phyloP scores from a whole-genome alignment of 2,113 vertebrate genomes.

The Sciurus niger region DNA sequence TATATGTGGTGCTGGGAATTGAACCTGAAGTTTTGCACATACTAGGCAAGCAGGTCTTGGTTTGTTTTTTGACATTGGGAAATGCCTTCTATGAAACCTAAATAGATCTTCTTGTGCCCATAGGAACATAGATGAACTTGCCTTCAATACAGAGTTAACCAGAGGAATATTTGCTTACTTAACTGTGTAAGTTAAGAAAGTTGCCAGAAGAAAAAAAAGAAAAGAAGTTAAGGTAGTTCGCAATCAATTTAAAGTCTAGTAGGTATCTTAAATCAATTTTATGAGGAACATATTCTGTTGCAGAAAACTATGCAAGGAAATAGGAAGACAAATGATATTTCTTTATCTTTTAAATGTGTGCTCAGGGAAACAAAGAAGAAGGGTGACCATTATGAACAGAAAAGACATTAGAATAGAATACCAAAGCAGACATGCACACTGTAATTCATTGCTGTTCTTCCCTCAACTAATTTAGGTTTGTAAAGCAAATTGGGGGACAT shows the following conservation, averaged over 20 bases:
- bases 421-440: neutral
- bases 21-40: neutral
- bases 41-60: neutral
- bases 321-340: conserved; percentile 64
- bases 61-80: conserved; percentile 41
- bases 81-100: neutral
- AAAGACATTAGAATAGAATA: neutral
- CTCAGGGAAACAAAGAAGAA: conserved; percentile 30
- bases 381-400: neutral
- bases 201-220: conserved; percentile 41
- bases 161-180: neutral
- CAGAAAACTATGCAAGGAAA: conserved; percentile 54
- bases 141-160: neutral
- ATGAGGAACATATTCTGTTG: conserved; percentile 47
- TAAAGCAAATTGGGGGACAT: neutral
- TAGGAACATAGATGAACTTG: neutral
- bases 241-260: conserved; percentile 21
- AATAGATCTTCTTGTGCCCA: neutral
- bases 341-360: conserved; percentile 70
- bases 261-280: conserved; percentile 54
- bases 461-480: neutral
- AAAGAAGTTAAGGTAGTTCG: conserved; percentile 65
- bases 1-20: neutral
- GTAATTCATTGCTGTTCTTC: neutral
- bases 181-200: conserved; percentile 19